Conservation (phyloP, 2,888 invertebrate species). For the Stramonita haemastoma region DNA sequence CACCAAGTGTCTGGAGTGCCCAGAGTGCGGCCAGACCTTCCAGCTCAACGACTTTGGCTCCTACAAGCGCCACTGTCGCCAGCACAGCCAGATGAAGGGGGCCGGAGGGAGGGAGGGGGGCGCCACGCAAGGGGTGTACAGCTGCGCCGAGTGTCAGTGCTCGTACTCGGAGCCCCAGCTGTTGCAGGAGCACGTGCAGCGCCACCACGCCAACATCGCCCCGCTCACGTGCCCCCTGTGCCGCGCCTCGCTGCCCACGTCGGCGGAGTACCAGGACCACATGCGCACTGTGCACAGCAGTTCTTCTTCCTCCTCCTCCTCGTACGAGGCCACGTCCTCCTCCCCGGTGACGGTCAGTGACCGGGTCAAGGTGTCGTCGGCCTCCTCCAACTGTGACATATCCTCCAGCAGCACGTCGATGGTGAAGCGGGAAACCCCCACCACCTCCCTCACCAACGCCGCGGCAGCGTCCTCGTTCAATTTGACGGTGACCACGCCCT, state of each 20-base stretch:
- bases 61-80: conserved; percentile 71
- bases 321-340: neutral
- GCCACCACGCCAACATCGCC: conserved; percentile 44
- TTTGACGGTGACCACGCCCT: conserved; percentile 46
- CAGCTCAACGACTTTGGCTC: conserved; percentile 73
- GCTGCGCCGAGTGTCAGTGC: conserved; percentile 60
- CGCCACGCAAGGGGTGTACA: conserved; percentile 52
- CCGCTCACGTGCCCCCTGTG: conserved; percentile 52
- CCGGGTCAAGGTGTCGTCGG: neutral
- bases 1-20: conserved; percentile 65
- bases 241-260: conserved; percentile 47
- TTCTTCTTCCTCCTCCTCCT: neutral
- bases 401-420: neutral
- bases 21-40: conserved; percentile 69
- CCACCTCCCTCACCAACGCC: neutral
- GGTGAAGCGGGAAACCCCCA: neutral
- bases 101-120: conserved; percentile 28
- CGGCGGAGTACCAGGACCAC: conserved; percentile 43
- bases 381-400: conserved; percentile 25
- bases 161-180: conserved; percentile 57
- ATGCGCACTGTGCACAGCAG: conserved; percentile 45
- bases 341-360: neutral
- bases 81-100: conserved; percentile 61
- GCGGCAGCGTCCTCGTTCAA: neutral
- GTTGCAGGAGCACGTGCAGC: conserved; percentile 55